Evolutionary conservation across 2,113 vertebrate genomes (phyloP), one percentile per base, ranked within the genome.

Genomic region (Cricetomys ansorgei): DNA sequence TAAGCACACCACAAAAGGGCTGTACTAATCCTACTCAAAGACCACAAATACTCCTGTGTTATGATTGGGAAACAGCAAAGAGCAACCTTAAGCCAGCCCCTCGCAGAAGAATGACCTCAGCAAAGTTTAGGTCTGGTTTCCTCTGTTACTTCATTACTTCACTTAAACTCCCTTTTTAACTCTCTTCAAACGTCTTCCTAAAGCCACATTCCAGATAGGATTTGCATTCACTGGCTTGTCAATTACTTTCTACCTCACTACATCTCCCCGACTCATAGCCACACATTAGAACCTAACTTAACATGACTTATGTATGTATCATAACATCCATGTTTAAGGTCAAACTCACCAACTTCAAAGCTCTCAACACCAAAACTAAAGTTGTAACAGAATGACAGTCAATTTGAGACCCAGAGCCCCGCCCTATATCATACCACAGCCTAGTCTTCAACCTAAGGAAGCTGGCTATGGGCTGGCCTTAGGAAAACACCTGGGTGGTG

Each of bases 21-120:
- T 43, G 1, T 69, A 45, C 70, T 86, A 62, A 93, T 89, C 23
- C 57, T 73, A 95, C 43, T 90, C 69, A 96, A 96, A 92, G 70
- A 11, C 37, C 59, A 48, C 67, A 75, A 69, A 15, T 37, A 57
- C 21, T 70, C 15, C 12, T 53, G 25, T 62, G 50, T 92, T 89
- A 77, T 94, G 70, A 77, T 5, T 31, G 40, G 59, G 55, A 90
- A 90, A 67, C 34, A 64, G 85, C 86, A 85, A 67, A 93, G 75
- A 77, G n/a, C 48, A 73, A 45, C 45, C 43, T 92, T 87, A n/a
- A 91, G 81, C 65, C 59, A 53, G 83, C 84, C 29, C 59, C 57
- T 85, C 50, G 83, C 34, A 80, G 62, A 69, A 88, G 53, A 16
- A 57, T 59, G 31, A 70, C 84, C n/a, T 40, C 45, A 59, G 23